Percentiles rank a stretch among this genome's conserved stretches.
Conservation (phyloP, 1,140 invertebrate species). For the Drosophila ohnishii region DNA sequence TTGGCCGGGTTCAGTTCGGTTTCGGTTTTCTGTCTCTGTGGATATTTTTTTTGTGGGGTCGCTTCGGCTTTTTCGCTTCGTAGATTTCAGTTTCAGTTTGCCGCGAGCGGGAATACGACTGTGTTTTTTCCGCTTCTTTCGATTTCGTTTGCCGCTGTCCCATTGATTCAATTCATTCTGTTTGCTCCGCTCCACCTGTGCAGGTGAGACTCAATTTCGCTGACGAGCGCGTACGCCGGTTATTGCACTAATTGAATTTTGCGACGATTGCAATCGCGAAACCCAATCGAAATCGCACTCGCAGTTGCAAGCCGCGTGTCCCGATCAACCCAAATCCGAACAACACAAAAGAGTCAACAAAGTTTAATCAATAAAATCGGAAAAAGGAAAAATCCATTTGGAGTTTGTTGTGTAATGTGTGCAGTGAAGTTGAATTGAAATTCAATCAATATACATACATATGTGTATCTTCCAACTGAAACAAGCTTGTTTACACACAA, state of each 20-base stretch:
- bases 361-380: conserved; percentile 56
- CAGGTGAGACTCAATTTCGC: conserved; percentile 63
- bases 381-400: conserved; percentile 15
- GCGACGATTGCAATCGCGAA: conserved; percentile 24
- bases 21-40: conserved; percentile 1
- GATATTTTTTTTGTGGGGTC: conserved; percentile 14
- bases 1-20: conserved; percentile 30
- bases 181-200: conserved; percentile 71
- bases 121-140: conserved; percentile 29
- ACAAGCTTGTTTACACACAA: conserved; percentile 44
- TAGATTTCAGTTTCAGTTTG: conserved; percentile 51
- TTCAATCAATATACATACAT: conserved; percentile 1
- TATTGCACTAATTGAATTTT: conserved; percentile 56
- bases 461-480: conserved; percentile 21
- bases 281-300: conserved; percentile 5
- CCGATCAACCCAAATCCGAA: conserved; percentile 9
- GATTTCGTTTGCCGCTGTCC: conserved; percentile 43
- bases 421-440: conserved; percentile 43
- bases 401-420: conserved; percentile 45
- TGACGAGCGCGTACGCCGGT: conserved; percentile 26
- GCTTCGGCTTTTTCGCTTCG: conserved; percentile 47
- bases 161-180: conserved; percentile 75
- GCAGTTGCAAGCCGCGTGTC: conserved; percentile 6
- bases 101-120: conserved; percentile 25
- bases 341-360: conserved; percentile 19